Evolutionary conservation across 2,888 invertebrate species (phyloP), one percentile per base, ranked within the genome.

Genomic region (Acleris holmiana): DNA sequence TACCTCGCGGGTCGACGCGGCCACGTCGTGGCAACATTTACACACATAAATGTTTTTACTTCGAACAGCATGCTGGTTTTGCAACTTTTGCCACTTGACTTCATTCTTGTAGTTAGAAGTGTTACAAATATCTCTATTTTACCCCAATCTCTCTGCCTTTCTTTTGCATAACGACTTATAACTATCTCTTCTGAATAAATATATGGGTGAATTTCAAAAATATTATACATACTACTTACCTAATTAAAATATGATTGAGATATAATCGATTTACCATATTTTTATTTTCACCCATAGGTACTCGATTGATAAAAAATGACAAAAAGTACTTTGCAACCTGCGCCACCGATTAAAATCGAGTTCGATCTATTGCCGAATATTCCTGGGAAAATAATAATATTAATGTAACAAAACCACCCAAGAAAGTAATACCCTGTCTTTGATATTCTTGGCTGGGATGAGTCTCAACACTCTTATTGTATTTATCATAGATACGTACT

Each of bases 241-340:
- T 35, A 13, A 35, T 35, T 35, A 13, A 35, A 35, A 35, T 25
- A 8, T 25, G 25, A 25, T 25, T 25, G 8, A 25, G 8, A 25
- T 25, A 8, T 8, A 35, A 35, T 8, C 35, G 4, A 13, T 13
- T 35, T 35, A 10, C 13, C 35, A 35, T 35, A 35, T 35, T 35
- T 29, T 35, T 10, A 35, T 13, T 13, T 35, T 35, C 35, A 35
- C 35, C 35, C 46, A 19, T 4, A n/a, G n/a, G n/a, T n/a, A 47
- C 17, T 17, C 35, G 5, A 44, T 41, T 40, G 57, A 53, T 63
- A 63, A 53, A 58, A 46, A 58, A 63, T 63, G 63, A 40, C 40
- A 25, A 18, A 10, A 58, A 63, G 35, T 50, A 17, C 5, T n/a
- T 17, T 46, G 19, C 25, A 19, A 46, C 4, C 44, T 44, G 17